Evolutionary conservation across 2,888 invertebrate genomes (phyloP).

Genomic region (Argynnis bischoffii): DNA sequence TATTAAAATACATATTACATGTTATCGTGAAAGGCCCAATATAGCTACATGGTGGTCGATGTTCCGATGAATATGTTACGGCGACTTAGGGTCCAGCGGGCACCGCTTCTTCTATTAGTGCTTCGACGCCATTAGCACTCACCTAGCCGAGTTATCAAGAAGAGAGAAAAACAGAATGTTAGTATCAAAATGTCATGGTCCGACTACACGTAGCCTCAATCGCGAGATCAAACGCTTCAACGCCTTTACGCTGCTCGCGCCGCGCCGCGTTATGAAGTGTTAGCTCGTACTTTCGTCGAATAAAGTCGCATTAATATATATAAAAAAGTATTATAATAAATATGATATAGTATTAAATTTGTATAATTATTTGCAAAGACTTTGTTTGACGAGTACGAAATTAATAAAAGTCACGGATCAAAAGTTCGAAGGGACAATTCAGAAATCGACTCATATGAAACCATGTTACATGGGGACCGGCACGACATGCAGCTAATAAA

Average conservation of each 20-base stretch:
- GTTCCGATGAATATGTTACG: conserved; percentile 79
- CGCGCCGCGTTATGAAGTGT: conserved; percentile 25
- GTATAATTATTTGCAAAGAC: background rate
- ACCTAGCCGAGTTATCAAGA: conserved; percentile 89
- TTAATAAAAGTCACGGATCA: conserved; percentile 10
- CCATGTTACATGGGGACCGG: conserved; percentile 53
- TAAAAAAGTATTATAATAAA: background rate
- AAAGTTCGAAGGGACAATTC: conserved; percentile 26
- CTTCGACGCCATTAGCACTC: conserved; percentile 88
- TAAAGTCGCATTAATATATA: conserved; percentile 2
- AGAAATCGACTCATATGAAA: conserved; percentile 42
- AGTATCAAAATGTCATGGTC: conserved; percentile 83
- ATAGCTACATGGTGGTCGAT: conserved; percentile 81
- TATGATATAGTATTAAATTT: background rate
- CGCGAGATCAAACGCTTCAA: conserved; percentile 57
- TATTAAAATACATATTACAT: conserved; percentile 81
- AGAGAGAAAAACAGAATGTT: conserved; percentile 88
- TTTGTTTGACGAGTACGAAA: conserved; percentile 20
- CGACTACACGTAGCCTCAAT: conserved; percentile 74
- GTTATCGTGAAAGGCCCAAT: conserved; percentile 82
- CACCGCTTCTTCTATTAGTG: conserved; percentile 75
- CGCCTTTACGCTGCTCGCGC: conserved; percentile 60
- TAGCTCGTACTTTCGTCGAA: conserved; percentile 11
- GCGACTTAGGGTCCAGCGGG: conserved; percentile 62
- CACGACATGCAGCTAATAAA: conserved; percentile 69